Percentiles rank a stretch among this genome's conserved stretches.
Conservation (phyloP, 2,888 invertebrate species). For the Torymus tubicola region DNA sequence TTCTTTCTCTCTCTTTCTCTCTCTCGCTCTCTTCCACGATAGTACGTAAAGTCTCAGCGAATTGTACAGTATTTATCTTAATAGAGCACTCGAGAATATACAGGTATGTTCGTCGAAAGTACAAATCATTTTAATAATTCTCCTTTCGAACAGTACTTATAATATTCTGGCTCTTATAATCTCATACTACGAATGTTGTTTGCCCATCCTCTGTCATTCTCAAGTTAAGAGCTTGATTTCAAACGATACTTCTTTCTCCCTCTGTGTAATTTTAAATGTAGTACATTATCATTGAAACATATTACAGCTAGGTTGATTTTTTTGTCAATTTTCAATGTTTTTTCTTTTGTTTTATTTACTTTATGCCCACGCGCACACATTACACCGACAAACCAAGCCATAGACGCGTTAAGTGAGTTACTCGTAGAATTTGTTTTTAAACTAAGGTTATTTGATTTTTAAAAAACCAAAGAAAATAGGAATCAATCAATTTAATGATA, state of each 20-base stretch:
- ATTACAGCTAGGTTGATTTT: conserved; percentile 51
- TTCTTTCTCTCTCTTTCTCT: conserved; percentile 18
- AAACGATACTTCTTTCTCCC: conserved; percentile 40
- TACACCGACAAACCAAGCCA: conserved; percentile 52
- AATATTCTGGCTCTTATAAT: conserved; percentile 40
- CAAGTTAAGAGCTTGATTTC: conserved; percentile 42
- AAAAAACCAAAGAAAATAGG: conserved; percentile 55
- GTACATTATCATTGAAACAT: conserved; percentile 55
- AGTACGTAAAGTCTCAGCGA: conserved; percentile 54
- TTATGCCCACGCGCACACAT: conserved; percentile 54
- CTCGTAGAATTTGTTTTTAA: conserved; percentile 55
- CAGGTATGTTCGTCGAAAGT: conserved; percentile 48
- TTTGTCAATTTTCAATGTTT: conserved; percentile 56
- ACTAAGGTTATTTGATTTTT: conserved; percentile 39
- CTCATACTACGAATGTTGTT: conserved; percentile 52
- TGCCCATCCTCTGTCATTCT: conserved; percentile 37
- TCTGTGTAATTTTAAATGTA: conserved; percentile 48
- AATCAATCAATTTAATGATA: conserved; percentile 67
- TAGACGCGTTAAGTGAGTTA: conserved; percentile 45
- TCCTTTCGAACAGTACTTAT: conserved; percentile 45
- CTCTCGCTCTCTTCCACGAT: conserved; percentile 29
- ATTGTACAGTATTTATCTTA: conserved; percentile 55
- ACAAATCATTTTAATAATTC: conserved; percentile 40
- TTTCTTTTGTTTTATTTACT: conserved; percentile 36
- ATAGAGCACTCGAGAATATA: conserved; percentile 50